Percentiles rank a stretch among this genome's conserved stretches.
phyloP scores from a whole-genome alignment of 2,113 vertebrate genomes.

The Semnornis frantzii region DNA sequence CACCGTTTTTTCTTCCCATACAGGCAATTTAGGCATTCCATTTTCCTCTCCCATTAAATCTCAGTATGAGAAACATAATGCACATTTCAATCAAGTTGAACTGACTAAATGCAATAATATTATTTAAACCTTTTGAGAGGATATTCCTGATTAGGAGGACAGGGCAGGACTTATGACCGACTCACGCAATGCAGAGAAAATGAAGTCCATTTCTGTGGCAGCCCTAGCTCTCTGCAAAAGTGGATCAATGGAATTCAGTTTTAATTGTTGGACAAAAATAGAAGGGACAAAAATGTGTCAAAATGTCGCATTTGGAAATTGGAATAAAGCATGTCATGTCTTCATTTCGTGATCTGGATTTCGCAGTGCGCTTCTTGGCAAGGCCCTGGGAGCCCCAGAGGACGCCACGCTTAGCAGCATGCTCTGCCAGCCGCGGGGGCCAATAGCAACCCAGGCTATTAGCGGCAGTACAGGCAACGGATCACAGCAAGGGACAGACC shows the following conservation, averaged over 20 bases:
- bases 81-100: background rate
- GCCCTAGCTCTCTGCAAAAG: background rate
- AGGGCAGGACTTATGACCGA: background rate
- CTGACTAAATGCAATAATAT: background rate
- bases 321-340: background rate
- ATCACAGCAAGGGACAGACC: background rate
- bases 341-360: background rate
- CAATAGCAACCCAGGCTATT: background rate
- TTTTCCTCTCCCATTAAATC: background rate
- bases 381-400: background rate
- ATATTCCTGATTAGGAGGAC: background rate
- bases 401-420: rapidly evolving
- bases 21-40: background rate
- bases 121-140: background rate
- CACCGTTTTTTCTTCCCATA: background rate
- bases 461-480: background rate
- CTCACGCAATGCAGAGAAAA: background rate
- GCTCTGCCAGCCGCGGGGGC: background rate
- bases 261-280: background rate
- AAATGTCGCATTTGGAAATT: background rate
- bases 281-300: background rate
- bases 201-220: background rate
- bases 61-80: background rate
- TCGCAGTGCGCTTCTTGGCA: background rate
- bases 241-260: background rate